Evolutionary conservation across 92 coral and sea anemone species (phyloP), one percentile per base, ranked within the genome.

Genomic region (Heliopora coerulea): DNA sequence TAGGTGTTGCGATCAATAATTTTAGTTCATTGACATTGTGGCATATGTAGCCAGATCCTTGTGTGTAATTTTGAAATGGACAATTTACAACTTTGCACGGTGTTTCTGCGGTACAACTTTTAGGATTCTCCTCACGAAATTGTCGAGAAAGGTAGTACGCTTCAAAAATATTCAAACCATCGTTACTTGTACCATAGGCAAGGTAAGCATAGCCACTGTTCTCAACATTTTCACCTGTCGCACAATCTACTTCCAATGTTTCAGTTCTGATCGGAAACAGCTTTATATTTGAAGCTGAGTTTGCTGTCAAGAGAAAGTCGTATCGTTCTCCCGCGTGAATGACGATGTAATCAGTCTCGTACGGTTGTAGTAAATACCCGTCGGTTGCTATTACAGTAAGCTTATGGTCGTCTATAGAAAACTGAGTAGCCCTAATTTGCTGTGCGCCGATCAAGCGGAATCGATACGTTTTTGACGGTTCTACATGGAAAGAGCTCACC

Each of bases 271-370:
- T 64, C 3, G 50, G 49, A 39, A 15, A 64, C 50, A 34, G 31
- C 44, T 49, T 64, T 37, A 14, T 39, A 5, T 74, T 82, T 0
- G 73, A 40, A 34, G 54, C 60, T 46, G 61, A 63, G 25, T 83
- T 85, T 62, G 93, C 85, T 30, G 65, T 79, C 67, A 88, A 58
- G 56, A 86, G 83, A 44, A 86, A 89, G 86, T 81, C 89, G 80
- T 79, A 89, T 40, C 91, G 83, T 60, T 89, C 96, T 40, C 96
- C 96, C 17, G 86, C 54, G 31, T 82, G 86, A 19, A 89, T 83
- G 29, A 89, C 86, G 39, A 85, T 82, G 54, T 78, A 82, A 80
- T 89, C 90, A 49, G 84, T 82, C 62, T 68, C 67, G 27, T 83
- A 78, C 18, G 90, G 96, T 56, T 78, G 24, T 76, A 83, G 62